A percentile compares a stretch with the other conserved stretches of the same genome.
phyloP scores from a whole-genome alignment of 2,113 vertebrate species.

The Catharus bicknelli region DNA sequence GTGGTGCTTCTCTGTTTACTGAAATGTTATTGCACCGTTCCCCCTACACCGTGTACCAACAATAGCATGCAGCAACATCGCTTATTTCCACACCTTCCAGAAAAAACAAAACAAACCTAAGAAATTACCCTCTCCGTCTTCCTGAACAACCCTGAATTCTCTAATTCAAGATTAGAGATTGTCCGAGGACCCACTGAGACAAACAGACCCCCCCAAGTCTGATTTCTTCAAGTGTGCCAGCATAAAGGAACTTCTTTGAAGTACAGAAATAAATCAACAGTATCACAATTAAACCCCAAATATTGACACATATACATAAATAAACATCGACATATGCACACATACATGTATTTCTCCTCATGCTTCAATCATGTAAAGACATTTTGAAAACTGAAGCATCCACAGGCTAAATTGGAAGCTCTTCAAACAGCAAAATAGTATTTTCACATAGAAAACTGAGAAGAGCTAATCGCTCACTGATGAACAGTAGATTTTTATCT shows the following conservation, averaged over 20 bases:
- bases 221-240: not conserved
- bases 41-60: not conserved
- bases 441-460: not conserved
- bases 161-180: not conserved
- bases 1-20: conserved; percentile 20
- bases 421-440: not conserved
- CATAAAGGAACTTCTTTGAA: not conserved
- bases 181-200: not conserved
- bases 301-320: not conserved
- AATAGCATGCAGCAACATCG: not conserved
- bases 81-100: not conserved
- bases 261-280: not conserved
- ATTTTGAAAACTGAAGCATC: not conserved
- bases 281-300: not conserved
- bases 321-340: rapidly evolving
- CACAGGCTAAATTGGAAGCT: conserved; percentile 9
- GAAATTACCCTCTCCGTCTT: not conserved
- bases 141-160: not conserved
- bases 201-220: not conserved
- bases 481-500: conserved; percentile 32
- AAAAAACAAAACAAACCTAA: not conserved
- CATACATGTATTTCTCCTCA: not conserved
- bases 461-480: conserved; percentile 20
- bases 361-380: not conserved
- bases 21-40: not conserved